phyloP scores from a whole-genome alignment of 2,113 vertebrate species.

The Gobiocypris rarus region DNA sequence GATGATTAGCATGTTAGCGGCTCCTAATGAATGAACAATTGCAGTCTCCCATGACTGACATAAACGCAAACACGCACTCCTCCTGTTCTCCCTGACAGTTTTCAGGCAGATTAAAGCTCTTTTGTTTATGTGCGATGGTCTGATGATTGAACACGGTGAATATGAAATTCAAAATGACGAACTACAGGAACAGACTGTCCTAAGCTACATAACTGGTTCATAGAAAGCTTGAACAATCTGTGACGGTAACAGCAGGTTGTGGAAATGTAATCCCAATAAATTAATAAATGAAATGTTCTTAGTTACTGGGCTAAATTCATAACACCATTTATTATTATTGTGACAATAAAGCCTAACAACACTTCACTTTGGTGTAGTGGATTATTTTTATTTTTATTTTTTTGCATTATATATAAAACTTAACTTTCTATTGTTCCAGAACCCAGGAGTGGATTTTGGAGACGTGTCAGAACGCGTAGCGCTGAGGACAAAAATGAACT shows the following conservation, averaged over 20 bases:
- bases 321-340: background rate
- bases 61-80: constrained; percentile 58
- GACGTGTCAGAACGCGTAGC: constrained; percentile 92
- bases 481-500: constrained; percentile 89
- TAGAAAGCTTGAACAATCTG: background rate
- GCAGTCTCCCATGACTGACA: constrained; percentile 61
- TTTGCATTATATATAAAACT: too few relatives aligned
- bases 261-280: background rate
- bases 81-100: constrained; percentile 15
- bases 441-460: constrained; percentile 95
- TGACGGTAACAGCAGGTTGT: background rate
- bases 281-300: background rate
- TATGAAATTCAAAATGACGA: background rate
- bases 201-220: background rate
- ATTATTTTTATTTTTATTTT: background rate
- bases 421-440: constrained; percentile 72
- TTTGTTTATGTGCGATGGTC: constrained; percentile 14
- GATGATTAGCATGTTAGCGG: constrained; percentile 70
- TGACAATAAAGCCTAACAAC: background rate
- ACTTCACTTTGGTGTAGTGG: background rate
- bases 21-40: constrained; percentile 72
- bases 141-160: constrained; percentile 1
- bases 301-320: background rate
- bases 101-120: background rate
- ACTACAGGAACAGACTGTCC: background rate